phyloP scores from a whole-genome alignment of 30 jellyfish, hydroid and myxozoan genomes.

The Hydractinia echinata region DNA sequence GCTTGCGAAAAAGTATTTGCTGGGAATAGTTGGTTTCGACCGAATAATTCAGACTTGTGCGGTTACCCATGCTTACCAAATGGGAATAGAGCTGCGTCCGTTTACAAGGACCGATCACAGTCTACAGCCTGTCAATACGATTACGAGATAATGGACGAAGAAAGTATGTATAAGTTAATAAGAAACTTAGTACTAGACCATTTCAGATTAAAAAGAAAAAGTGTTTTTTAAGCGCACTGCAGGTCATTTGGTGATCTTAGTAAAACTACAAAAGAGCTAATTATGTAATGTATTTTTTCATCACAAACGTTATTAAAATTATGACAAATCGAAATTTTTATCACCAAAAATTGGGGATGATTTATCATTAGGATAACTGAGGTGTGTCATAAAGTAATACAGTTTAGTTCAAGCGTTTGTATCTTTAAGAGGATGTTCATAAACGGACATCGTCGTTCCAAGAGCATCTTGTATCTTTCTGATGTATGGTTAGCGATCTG shows the following conservation, averaged over 20 bases:
- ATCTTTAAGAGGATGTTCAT: too few relatives aligned
- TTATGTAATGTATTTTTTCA: background rate
- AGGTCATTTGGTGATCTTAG: background rate
- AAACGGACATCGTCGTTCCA: too few relatives aligned
- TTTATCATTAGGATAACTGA: too few relatives aligned
- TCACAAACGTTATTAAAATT: background rate
- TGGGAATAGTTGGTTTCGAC: background rate
- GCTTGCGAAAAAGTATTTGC: background rate
- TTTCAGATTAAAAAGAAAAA: background rate
- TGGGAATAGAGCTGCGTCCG: background rate
- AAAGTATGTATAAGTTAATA: slow-evolving; percentile 1
- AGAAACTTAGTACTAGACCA: background rate
- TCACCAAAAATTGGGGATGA: too few relatives aligned
- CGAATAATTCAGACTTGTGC: background rate
- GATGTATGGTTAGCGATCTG: too few relatives aligned
- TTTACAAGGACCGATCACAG: background rate
- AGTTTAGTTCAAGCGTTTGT: too few relatives aligned
- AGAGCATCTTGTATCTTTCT: too few relatives aligned
- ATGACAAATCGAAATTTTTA: background rate
- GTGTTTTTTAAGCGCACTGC: background rate
- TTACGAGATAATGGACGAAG: background rate
- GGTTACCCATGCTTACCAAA: background rate
- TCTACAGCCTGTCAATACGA: slow-evolving; percentile 6
- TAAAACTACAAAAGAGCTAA: background rate
- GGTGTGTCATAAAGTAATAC: too few relatives aligned